A percentile compares a stretch with the other conserved stretches of the same genome.
Evolutionary conservation across 2,888 invertebrate species (phyloP).

Genomic region (Drosophila yooni): DNA sequence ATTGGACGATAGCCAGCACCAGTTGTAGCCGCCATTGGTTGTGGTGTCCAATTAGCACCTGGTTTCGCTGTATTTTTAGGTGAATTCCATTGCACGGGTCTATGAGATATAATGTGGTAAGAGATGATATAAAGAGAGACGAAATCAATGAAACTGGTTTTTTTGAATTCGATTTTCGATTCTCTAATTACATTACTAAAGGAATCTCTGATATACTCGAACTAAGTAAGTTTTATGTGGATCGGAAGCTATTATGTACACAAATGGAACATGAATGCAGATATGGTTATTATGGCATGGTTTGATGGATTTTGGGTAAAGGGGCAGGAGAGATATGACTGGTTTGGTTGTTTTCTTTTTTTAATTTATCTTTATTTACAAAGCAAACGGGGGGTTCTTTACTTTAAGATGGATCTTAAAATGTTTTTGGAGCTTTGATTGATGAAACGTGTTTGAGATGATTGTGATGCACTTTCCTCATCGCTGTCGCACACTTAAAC

Average conservation of each 20-base stretch:
- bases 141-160: conserved; percentile 64
- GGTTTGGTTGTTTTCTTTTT: background rate
- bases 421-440: conserved; percentile 3
- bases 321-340: conserved; percentile 9
- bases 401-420: background rate
- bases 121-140: conserved; percentile 75
- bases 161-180: conserved; percentile 41
- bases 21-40: conserved; percentile 95
- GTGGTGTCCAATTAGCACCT: conserved; percentile 92
- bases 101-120: conserved; percentile 85
- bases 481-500: conserved; percentile 7
- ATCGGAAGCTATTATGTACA: conserved; percentile 48
- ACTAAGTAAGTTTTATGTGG: conserved; percentile 37
- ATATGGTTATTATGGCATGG: conserved; percentile 8
- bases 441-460: conserved; percentile 12
- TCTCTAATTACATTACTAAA: conserved; percentile 47
- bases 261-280: conserved; percentile 50
- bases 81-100: conserved; percentile 96
- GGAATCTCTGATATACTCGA: conserved; percentile 41
- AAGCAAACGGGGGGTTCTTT: background rate
- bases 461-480: conserved; percentile 18
- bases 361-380: background rate
- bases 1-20: conserved; percentile 95
- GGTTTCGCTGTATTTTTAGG: conserved; percentile 94
- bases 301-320: conserved; percentile 6